Percentiles rank a stretch among this genome's conserved stretches.
These are phyloP conservation scores for Pardosa pseudoannulata DNA, from an alignment of 2,888 invertebrate genomes.

Conservation along the genomic window DNA sequence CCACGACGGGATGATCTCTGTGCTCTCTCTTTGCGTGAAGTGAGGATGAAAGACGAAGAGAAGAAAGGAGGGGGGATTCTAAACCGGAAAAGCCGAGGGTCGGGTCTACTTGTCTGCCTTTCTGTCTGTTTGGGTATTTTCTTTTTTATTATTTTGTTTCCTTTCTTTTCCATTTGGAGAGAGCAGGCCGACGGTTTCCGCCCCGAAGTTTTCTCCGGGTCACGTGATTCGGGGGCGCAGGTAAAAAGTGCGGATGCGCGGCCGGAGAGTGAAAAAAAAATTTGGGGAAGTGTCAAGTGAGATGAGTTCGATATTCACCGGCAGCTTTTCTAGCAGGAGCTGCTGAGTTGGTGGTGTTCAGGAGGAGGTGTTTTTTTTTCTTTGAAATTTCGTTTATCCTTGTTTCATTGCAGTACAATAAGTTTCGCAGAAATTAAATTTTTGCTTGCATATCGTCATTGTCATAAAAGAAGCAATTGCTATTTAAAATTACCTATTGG, in stretches of 20 bases:
- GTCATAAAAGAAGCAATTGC: no score
- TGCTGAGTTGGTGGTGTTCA: no score
- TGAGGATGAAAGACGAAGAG: no score
- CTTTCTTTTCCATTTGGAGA: slow-evolving; percentile 16
- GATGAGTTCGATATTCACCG: no score
- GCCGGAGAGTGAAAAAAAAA: neutral
- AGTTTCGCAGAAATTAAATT: no score
- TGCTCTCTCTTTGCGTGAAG: neutral
- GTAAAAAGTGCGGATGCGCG: neutral
- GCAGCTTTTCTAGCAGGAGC: no score
- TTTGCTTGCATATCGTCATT: no score
- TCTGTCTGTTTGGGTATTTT: neutral
- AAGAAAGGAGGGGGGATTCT: neutral
- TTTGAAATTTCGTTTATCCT: no score
- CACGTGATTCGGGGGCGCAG: slow-evolving; percentile 11
- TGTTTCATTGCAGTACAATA: no score
- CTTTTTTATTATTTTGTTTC: slow-evolving; percentile 13
- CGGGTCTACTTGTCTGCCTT: neutral
- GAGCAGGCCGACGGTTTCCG: slow-evolving; percentile 56
- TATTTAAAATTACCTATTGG: no score
- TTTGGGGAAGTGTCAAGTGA: no score
- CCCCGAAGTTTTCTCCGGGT: slow-evolving; percentile 23
- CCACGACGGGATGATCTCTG: neutral
- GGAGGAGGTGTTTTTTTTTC: no score
- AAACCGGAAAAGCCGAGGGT: slow-evolving; percentile 1